Evolutionary conservation across 2,888 invertebrate species (phyloP).

Genomic region (Melinaea menophilus): DNA sequence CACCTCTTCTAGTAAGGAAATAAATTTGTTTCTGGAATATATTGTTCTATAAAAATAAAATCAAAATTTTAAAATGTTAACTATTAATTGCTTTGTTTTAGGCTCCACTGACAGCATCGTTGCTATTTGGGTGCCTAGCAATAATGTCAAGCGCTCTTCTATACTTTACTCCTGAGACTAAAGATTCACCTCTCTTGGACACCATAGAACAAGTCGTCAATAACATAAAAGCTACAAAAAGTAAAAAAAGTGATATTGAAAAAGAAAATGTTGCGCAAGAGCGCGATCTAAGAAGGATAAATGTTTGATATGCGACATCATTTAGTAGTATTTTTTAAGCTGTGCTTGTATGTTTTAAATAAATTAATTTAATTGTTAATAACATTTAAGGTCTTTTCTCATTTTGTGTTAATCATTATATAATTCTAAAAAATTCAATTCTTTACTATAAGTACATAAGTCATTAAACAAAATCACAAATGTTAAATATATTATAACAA

Average conservation of each 20-base stretch:
- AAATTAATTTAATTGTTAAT: too few relatives aligned
- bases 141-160: conserved; percentile 51
- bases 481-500: too few relatives aligned
- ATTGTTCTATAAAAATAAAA: too few relatives aligned
- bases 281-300: too few relatives aligned
- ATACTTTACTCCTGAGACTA: conserved; percentile 60
- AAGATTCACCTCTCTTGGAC: conserved; percentile 55
- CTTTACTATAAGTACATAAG: too few relatives aligned
- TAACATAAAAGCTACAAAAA: conserved; percentile 8
- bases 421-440: too few relatives aligned
- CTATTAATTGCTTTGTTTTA: neutral
- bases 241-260: conserved; percentile 1
- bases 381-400: too few relatives aligned
- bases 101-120: conserved; percentile 56
- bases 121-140: conserved; percentile 63
- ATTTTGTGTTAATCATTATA: too few relatives aligned
- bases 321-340: too few relatives aligned
- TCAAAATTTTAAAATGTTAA: neutral
- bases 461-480: too few relatives aligned
- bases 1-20: conserved; percentile 61
- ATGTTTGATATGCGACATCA: too few relatives aligned
- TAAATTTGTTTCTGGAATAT: conserved; percentile 48
- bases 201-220: conserved; percentile 55
- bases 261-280: neutral
- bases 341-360: too few relatives aligned